Evolutionary conservation across 2,113 vertebrate species (phyloP).

Genomic region (Glaucidium brasilianum): DNA sequence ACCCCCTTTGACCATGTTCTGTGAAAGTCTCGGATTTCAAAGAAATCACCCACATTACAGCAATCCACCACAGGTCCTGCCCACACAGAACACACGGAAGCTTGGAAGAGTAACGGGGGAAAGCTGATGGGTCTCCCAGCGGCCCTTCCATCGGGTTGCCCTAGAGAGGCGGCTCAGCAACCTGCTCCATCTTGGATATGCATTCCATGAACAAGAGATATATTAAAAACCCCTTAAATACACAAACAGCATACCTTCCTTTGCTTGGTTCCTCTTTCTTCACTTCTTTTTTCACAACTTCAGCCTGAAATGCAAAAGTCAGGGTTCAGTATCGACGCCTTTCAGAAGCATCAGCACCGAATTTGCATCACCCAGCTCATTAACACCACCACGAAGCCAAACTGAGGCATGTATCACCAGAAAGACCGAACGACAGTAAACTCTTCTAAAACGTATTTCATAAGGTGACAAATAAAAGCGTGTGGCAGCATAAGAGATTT

Average conservation of each 20-base stretch:
- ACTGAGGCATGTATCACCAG: not conserved
- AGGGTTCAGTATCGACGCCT: not conserved
- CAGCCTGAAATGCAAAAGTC: slow-evolving; percentile 59
- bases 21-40: not conserved
- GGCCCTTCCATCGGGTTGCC: not conserved
- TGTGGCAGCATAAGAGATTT: rapidly evolving
- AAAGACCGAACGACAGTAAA: not conserved
- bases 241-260: slow-evolving; percentile 65
- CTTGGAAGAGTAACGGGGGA: not conserved
- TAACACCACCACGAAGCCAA: not conserved
- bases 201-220: not conserved
- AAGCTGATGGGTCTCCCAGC: not conserved
- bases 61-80: not conserved
- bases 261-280: slow-evolving; percentile 33
- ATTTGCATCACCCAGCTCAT: too few relatives aligned
- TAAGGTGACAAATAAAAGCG: rapidly evolving
- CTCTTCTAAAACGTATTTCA: rapidly evolving
- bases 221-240: not conserved
- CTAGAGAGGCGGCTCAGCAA: not conserved
- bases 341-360: not conserved
- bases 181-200: rapidly evolving
- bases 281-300: slow-evolving; percentile 11
- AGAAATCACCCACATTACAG: not conserved
- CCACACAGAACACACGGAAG: not conserved
- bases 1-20: rapidly evolving